These are phyloP conservation scores for Acromyrmex heyeri DNA, from an alignment of 1,140 invertebrate species.

Conservation along the genomic window DNA sequence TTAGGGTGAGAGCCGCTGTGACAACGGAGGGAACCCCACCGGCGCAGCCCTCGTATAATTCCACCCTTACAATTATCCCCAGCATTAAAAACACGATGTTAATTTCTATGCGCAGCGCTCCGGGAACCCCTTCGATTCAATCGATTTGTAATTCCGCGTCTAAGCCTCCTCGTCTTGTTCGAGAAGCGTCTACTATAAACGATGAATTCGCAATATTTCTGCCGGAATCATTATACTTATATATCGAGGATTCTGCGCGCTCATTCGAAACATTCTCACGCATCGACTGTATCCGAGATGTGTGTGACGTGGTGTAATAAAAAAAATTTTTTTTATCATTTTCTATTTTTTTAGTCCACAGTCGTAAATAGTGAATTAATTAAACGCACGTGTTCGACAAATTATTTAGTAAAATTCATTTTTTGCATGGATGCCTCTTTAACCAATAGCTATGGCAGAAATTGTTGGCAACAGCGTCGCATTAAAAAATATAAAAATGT, in stretches of 20 bases:
- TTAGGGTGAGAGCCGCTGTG: conserved; percentile 82
- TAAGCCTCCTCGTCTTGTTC: conserved; percentile 77
- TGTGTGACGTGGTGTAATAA: not conserved
- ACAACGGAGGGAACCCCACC: conserved; percentile 80
- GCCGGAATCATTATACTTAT: conserved; percentile 12
- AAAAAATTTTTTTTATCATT: conserved; percentile 29
- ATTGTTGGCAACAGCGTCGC: conserved; percentile 39
- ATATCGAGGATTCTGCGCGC: not conserved
- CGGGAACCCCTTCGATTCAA: conserved; percentile 84
- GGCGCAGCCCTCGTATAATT: conserved; percentile 84
- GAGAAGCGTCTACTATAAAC: conserved; percentile 50
- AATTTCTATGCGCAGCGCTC: conserved; percentile 82
- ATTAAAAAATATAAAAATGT: conserved; percentile 61
- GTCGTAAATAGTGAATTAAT: conserved; percentile 53
- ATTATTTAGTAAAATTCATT: conserved; percentile 51
- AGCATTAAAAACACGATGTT: conserved; percentile 86
- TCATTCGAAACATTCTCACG: conserved; percentile 3
- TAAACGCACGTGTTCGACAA: conserved; percentile 36
- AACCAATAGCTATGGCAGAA: conserved; percentile 25
- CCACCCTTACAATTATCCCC: conserved; percentile 86
- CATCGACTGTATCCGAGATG: not conserved
- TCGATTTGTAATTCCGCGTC: conserved; percentile 85
- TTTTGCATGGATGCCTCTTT: conserved; percentile 44
- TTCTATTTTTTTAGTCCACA: conserved; percentile 15
- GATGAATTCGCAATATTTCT: conserved; percentile 71